Evolutionary conservation across 2,797 vertebrate genomes (phyloP).

Genomic region (Sardinella longiceps): DNA sequence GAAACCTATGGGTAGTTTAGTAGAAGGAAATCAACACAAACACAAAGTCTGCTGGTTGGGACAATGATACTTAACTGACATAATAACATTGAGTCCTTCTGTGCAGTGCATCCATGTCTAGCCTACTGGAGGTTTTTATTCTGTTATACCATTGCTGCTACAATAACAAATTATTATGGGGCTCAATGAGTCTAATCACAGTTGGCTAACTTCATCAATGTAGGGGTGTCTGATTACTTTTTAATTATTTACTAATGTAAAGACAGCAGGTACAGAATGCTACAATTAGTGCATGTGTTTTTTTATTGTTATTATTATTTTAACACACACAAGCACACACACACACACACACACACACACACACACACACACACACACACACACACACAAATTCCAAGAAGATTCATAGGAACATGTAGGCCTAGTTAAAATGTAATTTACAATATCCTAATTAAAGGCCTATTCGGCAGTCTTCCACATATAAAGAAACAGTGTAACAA

Average conservation of each 20-base stretch:
- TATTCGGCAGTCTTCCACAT: no score
- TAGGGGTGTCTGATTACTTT: not conserved
- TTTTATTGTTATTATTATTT: no score
- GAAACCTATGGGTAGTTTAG: conserved; percentile 3
- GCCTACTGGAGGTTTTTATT: not conserved
- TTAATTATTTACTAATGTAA: not conserved
- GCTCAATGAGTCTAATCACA: not conserved
- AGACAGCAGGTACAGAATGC: not conserved
- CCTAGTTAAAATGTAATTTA: not conserved
- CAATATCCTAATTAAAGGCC: no score
- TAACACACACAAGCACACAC: no score
- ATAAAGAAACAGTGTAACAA: not conserved
- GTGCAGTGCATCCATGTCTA: no score
- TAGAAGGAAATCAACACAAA: not conserved
- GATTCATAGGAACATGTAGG: not conserved
- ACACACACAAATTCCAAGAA: no score
- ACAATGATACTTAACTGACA: not conserved
- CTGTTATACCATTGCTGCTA: not conserved
- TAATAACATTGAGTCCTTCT: not conserved
- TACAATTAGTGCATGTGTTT: not conserved
- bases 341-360: no score
- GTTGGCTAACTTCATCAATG: not conserved
- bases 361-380: no score
- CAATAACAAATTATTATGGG: not conserved
- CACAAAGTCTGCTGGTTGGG: not conserved